Conservation (phyloP, 2,888 invertebrate genomes). For the Tipula confusa region DNA sequence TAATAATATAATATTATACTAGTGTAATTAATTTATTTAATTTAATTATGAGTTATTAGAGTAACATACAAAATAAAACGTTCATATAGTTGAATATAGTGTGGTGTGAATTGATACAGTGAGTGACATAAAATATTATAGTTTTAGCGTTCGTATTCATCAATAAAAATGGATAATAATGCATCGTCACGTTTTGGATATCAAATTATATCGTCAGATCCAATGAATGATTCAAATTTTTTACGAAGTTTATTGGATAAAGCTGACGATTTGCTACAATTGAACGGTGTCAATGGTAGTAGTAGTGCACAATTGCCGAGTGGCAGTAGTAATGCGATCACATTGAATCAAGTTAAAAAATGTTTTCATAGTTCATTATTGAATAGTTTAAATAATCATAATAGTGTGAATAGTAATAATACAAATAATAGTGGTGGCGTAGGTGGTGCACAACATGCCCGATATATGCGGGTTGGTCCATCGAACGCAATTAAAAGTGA, state of each 20-base stretch:
- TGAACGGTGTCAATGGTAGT: neutral
- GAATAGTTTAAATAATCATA: conserved; percentile 1
- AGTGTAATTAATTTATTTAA: neutral
- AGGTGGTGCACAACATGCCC: conserved; percentile 16
- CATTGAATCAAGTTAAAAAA: neutral
- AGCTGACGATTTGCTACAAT: neutral
- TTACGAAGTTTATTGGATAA: conserved; percentile 25
- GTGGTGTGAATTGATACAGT: neutral
- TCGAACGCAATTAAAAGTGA: conserved; percentile 30
- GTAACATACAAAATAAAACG: neutral
- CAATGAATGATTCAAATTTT: conserved; percentile 20
- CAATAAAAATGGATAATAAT: conserved; percentile 5
- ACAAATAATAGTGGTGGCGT: neutral
- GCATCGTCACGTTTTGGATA: neutral
- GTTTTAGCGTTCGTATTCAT: neutral
- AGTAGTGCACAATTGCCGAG: neutral
- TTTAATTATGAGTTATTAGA: neutral
- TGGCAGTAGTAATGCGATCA: neutral
- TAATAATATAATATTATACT: neutral
- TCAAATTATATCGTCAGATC: conserved; percentile 3
- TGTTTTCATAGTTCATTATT: conserved; percentile 26
- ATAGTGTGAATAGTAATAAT: conserved; percentile 13
- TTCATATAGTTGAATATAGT: neutral
- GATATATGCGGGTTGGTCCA: conserved; percentile 29
- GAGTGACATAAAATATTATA: neutral